Conservation (phyloP, 2,888 invertebrate species). For the Erebia epiphron region DNA sequence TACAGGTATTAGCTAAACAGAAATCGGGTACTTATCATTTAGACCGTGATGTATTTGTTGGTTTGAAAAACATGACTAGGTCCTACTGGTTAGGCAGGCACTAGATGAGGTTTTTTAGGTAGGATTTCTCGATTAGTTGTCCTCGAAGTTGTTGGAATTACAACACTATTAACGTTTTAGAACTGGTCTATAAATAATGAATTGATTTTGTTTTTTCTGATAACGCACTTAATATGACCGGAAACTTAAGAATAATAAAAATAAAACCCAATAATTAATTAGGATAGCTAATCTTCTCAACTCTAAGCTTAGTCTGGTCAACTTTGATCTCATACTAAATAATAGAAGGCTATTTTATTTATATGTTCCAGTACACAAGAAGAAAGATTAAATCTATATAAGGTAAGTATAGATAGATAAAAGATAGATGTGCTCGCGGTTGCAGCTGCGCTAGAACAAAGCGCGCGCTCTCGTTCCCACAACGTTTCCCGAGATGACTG, state of each 20-base stretch:
- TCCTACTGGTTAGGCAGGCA: too few species aligned
- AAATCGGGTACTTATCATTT: neutral
- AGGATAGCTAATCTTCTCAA: too few species aligned
- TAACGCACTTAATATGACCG: too few species aligned
- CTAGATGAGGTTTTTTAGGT: too few species aligned
- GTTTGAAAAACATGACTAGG: too few species aligned
- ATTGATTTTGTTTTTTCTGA: too few species aligned
- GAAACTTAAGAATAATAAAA: too few species aligned
- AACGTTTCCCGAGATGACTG: slow-evolving; percentile 72
- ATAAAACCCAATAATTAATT: too few species aligned
- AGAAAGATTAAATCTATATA: slow-evolving; percentile 17
- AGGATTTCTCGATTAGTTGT: slow-evolving; percentile 58
- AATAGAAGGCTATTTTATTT: neutral
- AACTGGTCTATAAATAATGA: too few species aligned
- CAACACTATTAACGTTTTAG: slow-evolving; percentile 37
- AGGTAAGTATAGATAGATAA: slow-evolving; percentile 19
- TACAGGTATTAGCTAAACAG: neutral
- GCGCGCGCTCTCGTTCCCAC: slow-evolving; percentile 63
- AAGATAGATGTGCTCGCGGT: slow-evolving; percentile 64
- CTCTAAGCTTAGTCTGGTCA: too few species aligned
- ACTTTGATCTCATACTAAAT: neutral
- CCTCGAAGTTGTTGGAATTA: slow-evolving; percentile 44
- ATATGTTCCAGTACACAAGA: too few species aligned
- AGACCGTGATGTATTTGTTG: too few species aligned
- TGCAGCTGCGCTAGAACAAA: slow-evolving; percentile 66